A percentile compares a stretch with the other conserved stretches of the same genome.
Conservation (phyloP, 2,113 vertebrate genomes). For the Leucoraja erinaceus region DNA sequence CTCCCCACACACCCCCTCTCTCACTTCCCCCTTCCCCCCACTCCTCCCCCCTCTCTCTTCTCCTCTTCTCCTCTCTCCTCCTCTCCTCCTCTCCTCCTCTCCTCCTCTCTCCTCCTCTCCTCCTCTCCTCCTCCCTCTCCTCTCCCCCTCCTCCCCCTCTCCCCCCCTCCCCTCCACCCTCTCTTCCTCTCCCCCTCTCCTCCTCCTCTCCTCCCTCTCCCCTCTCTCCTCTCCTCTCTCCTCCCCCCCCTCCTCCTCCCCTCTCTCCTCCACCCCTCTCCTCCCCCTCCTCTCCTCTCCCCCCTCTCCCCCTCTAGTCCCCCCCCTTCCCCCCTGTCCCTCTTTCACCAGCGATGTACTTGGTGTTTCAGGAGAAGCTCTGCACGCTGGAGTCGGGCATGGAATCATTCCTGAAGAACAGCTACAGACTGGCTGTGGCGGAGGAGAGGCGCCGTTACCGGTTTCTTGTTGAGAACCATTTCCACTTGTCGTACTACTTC, state of each 20-base stretch:
- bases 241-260: too few species aligned
- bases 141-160: too few species aligned
- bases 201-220: too few species aligned
- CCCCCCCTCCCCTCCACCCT: too few species aligned
- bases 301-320: too few species aligned
- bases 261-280: too few species aligned
- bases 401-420: slow-evolving; percentile 69
- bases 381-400: slow-evolving; percentile 65
- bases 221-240: too few species aligned
- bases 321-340: background rate
- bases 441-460: slow-evolving; percentile 89
- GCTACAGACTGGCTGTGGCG: slow-evolving; percentile 69
- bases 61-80: too few species aligned
- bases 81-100: background rate
- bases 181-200: too few species aligned
- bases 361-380: slow-evolving; percentile 56
- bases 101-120: too few species aligned
- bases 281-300: too few species aligned
- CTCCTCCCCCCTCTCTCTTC: background rate
- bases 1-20: background rate
- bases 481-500: slow-evolving; percentile 60
- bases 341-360: background rate
- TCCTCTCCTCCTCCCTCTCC: background rate
- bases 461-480: slow-evolving; percentile 89
- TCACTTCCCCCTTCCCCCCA: background rate